Evolutionary conservation across 2,797 vertebrate genomes (phyloP).

Genomic region (Garrulus glandarius): DNA sequence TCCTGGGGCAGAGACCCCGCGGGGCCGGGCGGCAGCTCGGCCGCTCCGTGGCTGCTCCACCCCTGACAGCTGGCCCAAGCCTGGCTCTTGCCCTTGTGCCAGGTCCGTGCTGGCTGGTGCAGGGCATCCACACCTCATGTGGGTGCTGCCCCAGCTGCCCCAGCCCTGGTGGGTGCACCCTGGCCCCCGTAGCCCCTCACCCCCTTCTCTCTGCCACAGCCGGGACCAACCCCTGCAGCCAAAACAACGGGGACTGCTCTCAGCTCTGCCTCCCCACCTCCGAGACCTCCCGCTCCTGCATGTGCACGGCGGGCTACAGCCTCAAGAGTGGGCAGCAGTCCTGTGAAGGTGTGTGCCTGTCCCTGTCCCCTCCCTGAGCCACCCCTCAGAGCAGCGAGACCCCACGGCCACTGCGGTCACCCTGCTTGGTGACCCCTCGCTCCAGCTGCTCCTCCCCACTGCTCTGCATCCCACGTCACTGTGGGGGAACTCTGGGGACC

Average conservation of each 20-base stretch:
- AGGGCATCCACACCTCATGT: accelerated
- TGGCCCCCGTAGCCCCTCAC: accelerated
- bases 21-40: accelerated
- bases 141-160: neutral
- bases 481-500: accelerated
- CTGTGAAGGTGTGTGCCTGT: conserved; percentile 83
- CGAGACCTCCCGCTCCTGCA: conserved; percentile 85
- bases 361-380: neutral
- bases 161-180: too few relatives aligned
- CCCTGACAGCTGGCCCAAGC: neutral
- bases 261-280: conserved; percentile 96
- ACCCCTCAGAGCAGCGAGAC: accelerated
- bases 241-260: conserved; percentile 93
- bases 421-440: accelerated
- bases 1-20: accelerated
- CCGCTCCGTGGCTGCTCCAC: accelerated
- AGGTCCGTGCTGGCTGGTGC: neutral
- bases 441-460: neutral
- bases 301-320: conserved; percentile 96
- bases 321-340: conserved; percentile 91
- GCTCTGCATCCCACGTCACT: accelerated
- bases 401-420: accelerated
- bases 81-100: accelerated
- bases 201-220: neutral
- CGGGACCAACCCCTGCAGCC: conserved; percentile 89